A percentile compares a stretch with the other conserved stretches of the same genome.
Conservation (phyloP, 1,140 invertebrate species). For the Scylla paramamosain region DNA sequence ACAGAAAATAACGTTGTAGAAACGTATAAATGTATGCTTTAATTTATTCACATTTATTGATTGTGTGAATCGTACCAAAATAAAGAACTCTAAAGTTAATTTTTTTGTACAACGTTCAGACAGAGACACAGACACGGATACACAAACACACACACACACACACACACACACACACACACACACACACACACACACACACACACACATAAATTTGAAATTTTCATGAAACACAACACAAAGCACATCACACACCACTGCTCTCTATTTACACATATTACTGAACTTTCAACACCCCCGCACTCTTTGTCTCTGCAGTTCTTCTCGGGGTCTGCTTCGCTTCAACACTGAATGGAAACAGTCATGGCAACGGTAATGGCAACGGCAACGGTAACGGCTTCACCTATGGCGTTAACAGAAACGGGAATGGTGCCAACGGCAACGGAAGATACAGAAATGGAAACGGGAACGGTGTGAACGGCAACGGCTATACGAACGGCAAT, state of each 20-base stretch:
- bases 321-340: neutral
- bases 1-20: too few species aligned
- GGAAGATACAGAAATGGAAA: neutral
- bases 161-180: slow-evolving; percentile 51
- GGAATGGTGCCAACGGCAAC: neutral
- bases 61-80: too few species aligned
- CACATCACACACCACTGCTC: too few species aligned
- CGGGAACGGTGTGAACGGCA: neutral
- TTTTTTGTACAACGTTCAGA: too few species aligned
- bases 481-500: neutral
- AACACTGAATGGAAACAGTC: neutral
- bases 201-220: too few species aligned
- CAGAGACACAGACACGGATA: slow-evolving; percentile 2
- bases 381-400: neutral
- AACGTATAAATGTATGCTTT: too few species aligned
- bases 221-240: too few species aligned
- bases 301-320: neutral
- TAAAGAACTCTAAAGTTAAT: too few species aligned
- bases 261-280: too few species aligned
- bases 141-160: slow-evolving; percentile 50
- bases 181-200: neutral
- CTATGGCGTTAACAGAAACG: neutral
- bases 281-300: neutral
- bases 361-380: neutral
- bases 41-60: too few species aligned